Evolutionary conservation across 2,888 invertebrate species (phyloP).

Genomic region (Dasysyrphus tricinctus): DNA sequence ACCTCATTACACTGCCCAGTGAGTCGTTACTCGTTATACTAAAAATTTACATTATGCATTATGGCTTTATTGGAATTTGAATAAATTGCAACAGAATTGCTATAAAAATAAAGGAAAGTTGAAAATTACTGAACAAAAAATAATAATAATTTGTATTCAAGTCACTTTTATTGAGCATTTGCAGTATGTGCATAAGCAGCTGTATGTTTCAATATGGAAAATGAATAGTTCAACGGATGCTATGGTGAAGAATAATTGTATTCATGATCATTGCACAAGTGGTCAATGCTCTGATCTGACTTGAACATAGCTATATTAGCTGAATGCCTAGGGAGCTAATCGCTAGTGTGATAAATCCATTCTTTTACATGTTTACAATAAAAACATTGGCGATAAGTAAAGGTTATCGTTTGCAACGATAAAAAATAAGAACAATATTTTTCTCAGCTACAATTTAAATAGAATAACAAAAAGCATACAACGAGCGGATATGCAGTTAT

Average conservation of each 20-base stretch:
- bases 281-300: conserved; percentile 49
- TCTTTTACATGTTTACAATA: conserved; percentile 43
- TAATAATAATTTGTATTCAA: conserved; percentile 51
- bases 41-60: conserved; percentile 35
- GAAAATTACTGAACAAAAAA: conserved; percentile 7
- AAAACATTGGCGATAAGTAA: conserved; percentile 37
- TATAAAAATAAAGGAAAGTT: conserved; percentile 29
- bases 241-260: conserved; percentile 9
- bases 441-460: neutral
- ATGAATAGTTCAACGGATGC: conserved; percentile 54
- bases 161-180: conserved; percentile 40
- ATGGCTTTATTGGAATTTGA: conserved; percentile 32
- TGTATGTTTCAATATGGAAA: conserved; percentile 42
- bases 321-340: neutral
- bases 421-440: neutral
- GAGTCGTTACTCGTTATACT: conserved; percentile 39
- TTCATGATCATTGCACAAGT: conserved; percentile 28
- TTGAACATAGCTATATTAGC: conserved; percentile 9
- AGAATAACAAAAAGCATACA: neutral
- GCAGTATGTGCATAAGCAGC: conserved; percentile 3
- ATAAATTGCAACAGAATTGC: conserved; percentile 52
- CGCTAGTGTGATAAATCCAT: conserved; percentile 32
- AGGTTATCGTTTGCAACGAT: conserved; percentile 42
- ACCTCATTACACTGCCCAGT: conserved; percentile 37
- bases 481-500: neutral